These are phyloP conservation scores for Carcharodon carcharias DNA, from an alignment of 2,797 vertebrate genomes.

Conservation along the genomic window DNA sequence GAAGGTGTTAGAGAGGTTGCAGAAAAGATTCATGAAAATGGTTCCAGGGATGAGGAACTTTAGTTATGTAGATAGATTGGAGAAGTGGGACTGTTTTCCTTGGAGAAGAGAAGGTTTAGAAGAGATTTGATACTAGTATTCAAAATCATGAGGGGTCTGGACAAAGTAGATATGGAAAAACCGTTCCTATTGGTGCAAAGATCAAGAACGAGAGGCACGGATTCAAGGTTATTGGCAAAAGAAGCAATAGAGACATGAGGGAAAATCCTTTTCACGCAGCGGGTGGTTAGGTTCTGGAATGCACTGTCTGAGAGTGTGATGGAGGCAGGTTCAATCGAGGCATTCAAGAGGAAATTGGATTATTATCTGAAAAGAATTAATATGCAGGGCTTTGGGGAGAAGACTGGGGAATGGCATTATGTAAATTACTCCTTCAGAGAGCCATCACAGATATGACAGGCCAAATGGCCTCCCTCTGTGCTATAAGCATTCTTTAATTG, in stretches of 20 bases:
- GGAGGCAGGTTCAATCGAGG: neutral
- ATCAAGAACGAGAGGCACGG: neutral
- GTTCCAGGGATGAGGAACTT: neutral
- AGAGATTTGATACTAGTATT: neutral
- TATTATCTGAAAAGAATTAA: no score
- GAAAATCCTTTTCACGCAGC: no score
- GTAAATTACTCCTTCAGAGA: no score
- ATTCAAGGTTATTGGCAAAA: no score
- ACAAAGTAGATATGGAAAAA: neutral
- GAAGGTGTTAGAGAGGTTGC: neutral
- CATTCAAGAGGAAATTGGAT: neutral
- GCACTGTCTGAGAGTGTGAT: neutral
- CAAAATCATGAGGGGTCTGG: neutral
- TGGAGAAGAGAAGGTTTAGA: neutral
- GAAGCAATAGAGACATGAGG: no score
- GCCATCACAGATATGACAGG: no score
- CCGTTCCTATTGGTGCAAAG: neutral
- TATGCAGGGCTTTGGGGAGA: no score
- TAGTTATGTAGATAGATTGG: neutral
- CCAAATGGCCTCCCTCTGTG: neutral
- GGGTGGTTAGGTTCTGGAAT: no score
- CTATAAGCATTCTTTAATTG: neutral
- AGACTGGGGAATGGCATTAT: no score
- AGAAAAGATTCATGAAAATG: neutral
- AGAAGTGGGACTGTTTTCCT: neutral